These are phyloP conservation scores for Malurus alboscapulatus DNA, from an alignment of 2,113 vertebrate species.

Conservation along the genomic window DNA sequence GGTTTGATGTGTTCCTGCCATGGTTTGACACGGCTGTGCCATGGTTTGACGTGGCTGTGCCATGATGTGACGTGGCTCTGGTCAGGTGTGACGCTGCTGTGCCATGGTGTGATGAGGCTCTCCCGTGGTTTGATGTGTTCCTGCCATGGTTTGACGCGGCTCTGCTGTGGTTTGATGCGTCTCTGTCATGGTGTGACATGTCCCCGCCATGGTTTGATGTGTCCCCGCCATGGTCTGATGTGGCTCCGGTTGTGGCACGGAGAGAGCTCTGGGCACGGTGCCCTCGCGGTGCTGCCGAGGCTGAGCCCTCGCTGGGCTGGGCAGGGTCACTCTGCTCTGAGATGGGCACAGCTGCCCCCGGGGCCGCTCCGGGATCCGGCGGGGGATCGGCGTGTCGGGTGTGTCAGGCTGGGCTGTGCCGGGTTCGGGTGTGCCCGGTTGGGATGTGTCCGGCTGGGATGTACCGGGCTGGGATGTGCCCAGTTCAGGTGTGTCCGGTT, in stretches of 20 bases:
- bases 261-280: fast-evolving
- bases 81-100: fast-evolving
- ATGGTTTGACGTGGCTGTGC: fast-evolving
- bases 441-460: not conserved
- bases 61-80: fast-evolving
- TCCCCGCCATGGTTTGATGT: not conserved
- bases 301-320: not conserved
- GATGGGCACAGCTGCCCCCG: not conserved
- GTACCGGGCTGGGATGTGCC: not conserved
- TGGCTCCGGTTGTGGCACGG: not conserved
- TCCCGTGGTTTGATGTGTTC: too few species aligned
- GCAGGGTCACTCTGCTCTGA: fast-evolving
- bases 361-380: fast-evolving
- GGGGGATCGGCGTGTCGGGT: fast-evolving
- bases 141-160: fast-evolving
- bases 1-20: not conserved
- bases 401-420: not conserved
- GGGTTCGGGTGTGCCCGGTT: fast-evolving
- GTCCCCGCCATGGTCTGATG: not conserved
- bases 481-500: not conserved
- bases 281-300: fast-evolving
- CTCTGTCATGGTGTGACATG: too few species aligned
- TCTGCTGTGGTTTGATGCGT: fast-evolving
- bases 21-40: not conserved
- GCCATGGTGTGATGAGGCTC: not conserved